Conservation (phyloP, 2,888 invertebrate species). For the Trissonchulus latispiculum region DNA sequence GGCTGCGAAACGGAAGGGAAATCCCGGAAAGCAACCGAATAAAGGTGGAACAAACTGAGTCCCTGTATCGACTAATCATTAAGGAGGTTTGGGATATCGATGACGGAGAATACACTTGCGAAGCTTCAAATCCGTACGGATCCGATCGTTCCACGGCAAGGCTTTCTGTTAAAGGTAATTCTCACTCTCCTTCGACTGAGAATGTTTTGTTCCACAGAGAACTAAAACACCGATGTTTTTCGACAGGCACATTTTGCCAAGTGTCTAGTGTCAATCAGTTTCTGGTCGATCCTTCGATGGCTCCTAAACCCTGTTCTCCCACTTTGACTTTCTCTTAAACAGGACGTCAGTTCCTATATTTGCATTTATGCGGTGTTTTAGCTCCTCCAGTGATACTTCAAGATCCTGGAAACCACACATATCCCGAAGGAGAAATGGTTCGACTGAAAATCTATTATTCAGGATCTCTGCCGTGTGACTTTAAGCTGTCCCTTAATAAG, state of each 20-base stretch:
- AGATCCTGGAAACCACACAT: slow-evolving; percentile 73
- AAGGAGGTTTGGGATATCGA: slow-evolving; percentile 78
- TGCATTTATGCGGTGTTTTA: too few relatives aligned
- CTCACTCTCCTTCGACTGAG: too few relatives aligned
- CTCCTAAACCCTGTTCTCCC: too few relatives aligned
- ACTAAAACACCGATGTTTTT: slow-evolving; percentile 10
- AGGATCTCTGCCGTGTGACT: slow-evolving; percentile 88
- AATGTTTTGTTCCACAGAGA: slow-evolving; percentile 16
- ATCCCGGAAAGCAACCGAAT: slow-evolving; percentile 61
- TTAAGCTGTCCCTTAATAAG: slow-evolving; percentile 72
- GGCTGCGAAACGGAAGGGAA: slow-evolving; percentile 76
- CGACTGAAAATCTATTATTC: slow-evolving; percentile 94
- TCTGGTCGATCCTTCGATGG: too few relatives aligned
- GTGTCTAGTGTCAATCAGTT: too few relatives aligned
- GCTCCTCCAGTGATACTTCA: slow-evolving; percentile 83
- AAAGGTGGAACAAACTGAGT: slow-evolving; percentile 54
- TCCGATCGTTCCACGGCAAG: slow-evolving; percentile 74
- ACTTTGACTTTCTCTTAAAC: too few relatives aligned
- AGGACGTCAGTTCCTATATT: too few relatives aligned
- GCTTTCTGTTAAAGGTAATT: slow-evolving; percentile 73
- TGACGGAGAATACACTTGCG: slow-evolving; percentile 81
- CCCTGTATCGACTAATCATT: slow-evolving; percentile 74
- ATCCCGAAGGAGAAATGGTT: slow-evolving; percentile 88
- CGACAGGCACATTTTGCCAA: too few relatives aligned
- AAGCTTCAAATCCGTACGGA: slow-evolving; percentile 83